Conservation (phyloP, 2,888 invertebrate species). For the Therioaphis trifolii region DNA sequence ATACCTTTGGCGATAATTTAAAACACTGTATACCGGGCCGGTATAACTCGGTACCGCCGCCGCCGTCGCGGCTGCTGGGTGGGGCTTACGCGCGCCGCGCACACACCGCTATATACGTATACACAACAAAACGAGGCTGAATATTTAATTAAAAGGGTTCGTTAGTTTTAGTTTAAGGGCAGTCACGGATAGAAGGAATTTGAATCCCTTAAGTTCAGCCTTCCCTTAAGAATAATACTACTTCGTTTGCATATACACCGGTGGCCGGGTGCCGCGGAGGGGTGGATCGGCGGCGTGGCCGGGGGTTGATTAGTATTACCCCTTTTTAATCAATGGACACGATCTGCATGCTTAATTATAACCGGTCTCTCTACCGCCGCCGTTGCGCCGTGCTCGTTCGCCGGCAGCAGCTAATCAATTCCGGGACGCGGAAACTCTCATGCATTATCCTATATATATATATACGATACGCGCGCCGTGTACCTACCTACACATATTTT, state of each 20-base stretch:
- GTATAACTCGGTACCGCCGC: conserved; percentile 2
- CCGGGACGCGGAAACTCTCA: conserved; percentile 60
- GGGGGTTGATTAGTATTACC: conserved; percentile 63
- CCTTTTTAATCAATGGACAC: conserved; percentile 63
- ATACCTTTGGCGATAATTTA: conserved; percentile 60
- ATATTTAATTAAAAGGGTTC: conserved; percentile 63
- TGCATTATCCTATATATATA: neutral
- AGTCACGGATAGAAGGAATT: conserved; percentile 63
- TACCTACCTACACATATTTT: no score
- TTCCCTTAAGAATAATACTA: conserved; percentile 63
- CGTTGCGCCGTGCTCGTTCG: neutral
- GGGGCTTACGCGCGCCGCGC: conserved; percentile 17
- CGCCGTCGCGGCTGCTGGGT: conserved; percentile 18
- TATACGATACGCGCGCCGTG: neutral
- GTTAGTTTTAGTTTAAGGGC: conserved; percentile 63
- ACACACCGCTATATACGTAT: conserved; percentile 20
- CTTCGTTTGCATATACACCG: conserved; percentile 61
- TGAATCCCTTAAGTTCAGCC: conserved; percentile 63
- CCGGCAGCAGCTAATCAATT: conserved; percentile 56
- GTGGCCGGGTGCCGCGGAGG: conserved; percentile 9
- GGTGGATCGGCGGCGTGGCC: neutral
- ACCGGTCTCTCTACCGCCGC: conserved; percentile 52
- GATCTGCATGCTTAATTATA: conserved; percentile 63
- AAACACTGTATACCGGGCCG: conserved; percentile 33
- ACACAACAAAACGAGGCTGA: conserved; percentile 61